These are phyloP conservation scores for Labia minor DNA, from an alignment of 2,888 invertebrate genomes.

Conservation along the genomic window DNA sequence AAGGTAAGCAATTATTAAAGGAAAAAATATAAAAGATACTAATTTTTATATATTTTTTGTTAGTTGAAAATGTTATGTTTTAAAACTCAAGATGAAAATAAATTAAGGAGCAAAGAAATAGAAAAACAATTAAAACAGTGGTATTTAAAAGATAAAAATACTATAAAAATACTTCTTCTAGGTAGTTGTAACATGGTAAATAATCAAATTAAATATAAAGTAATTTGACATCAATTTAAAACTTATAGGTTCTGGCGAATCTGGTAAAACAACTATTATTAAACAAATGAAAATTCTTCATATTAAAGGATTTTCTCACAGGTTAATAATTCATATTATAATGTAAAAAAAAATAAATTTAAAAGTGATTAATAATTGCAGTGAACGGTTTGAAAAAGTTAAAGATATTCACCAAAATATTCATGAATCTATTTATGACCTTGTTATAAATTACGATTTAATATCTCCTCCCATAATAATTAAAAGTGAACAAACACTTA, in stretches of 20 bases:
- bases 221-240: neutral
- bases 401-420: conserved; percentile 58
- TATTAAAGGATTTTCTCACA: conserved; percentile 61
- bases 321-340: conserved; percentile 41
- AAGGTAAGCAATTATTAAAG: neutral
- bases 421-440: conserved; percentile 61
- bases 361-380: conserved; percentile 34
- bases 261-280: conserved; percentile 74
- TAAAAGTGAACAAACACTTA: conserved; percentile 39
- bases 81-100: neutral
- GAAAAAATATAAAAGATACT: too few relatives aligned
- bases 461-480: conserved; percentile 40
- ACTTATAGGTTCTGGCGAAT: conserved; percentile 54
- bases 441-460: conserved; percentile 47
- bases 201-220: neutral
- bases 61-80: conserved; percentile 18
- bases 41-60: too few relatives aligned
- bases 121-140: conserved; percentile 24
- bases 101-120: conserved; percentile 22
- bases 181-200: conserved; percentile 21
- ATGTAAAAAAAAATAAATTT: conserved; percentile 14
- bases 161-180: conserved; percentile 25
- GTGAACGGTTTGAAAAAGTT: conserved; percentile 57
- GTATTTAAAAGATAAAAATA: conserved; percentile 23
- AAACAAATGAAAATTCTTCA: conserved; percentile 82